Evolutionary conservation across 2,888 invertebrate genomes (phyloP).

Genomic region (Theretra japonica): DNA sequence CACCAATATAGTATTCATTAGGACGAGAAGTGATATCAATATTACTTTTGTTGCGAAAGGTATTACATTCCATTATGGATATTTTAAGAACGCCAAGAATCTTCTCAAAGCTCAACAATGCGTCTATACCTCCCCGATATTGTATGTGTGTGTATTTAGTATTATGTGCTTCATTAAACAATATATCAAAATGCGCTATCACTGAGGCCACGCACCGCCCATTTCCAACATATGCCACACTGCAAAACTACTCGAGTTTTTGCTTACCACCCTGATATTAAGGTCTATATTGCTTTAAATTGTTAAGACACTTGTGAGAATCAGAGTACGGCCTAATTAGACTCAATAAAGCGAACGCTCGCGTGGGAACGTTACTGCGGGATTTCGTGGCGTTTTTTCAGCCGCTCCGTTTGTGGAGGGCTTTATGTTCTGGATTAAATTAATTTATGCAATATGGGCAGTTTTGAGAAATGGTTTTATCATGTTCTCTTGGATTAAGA

Average conservation of each 20-base stretch:
- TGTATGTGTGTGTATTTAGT: not conserved
- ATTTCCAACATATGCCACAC: conserved; percentile 60
- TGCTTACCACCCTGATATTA: conserved; percentile 32
- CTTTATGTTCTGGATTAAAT: conserved; percentile 1
- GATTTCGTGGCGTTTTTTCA: conserved; percentile 22
- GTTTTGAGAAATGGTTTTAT: not conserved
- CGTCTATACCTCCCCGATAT: not conserved
- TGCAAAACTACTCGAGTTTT: conserved; percentile 50
- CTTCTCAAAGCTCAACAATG: no score
- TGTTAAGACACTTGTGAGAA: conserved; percentile 21
- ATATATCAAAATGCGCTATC: conserved; percentile 38
- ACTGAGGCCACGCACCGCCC: conserved; percentile 45
- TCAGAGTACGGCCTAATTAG: conserved; percentile 32
- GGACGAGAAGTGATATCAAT: no score
- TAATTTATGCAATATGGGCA: not conserved
- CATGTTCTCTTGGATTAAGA: no score
- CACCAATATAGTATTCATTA: no score
- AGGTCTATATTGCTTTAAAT: conserved; percentile 33
- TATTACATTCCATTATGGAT: no score
- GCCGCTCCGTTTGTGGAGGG: conserved; percentile 9
- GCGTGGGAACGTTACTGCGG: conserved; percentile 21
- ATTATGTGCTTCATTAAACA: conserved; percentile 2
- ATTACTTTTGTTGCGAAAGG: no score
- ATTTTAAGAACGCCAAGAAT: no score
- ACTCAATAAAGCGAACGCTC: conserved; percentile 31